A percentile compares a stretch with the other conserved stretches of the same genome.
Conservation (phyloP, 2,113 vertebrate species). For the Festucalex cinctus region DNA sequence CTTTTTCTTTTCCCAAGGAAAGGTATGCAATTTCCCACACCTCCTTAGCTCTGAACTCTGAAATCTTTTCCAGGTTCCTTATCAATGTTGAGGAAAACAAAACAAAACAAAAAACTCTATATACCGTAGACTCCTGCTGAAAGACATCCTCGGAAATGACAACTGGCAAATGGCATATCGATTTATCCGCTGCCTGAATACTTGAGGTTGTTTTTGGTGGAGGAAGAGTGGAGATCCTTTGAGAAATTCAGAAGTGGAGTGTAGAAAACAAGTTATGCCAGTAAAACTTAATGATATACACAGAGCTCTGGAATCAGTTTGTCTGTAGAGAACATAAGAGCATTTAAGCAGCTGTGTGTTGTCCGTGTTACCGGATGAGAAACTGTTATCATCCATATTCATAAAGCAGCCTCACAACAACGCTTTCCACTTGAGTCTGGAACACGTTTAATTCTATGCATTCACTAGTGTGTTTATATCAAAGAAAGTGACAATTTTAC, state of each 20-base stretch:
- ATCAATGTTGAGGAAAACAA: neutral
- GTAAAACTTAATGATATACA: constrained; percentile 48
- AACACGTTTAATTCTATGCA: neutral
- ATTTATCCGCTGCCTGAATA: neutral
- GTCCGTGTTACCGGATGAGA: constrained; percentile 32
- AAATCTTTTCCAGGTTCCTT: neutral
- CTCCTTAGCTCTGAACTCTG: neutral
- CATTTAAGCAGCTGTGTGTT: constrained; percentile 36
- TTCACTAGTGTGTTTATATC: neutral
- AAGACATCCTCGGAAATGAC: neutral
- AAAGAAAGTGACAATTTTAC: neutral
- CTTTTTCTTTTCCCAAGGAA: too few species aligned
- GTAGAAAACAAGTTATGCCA: constrained; percentile 36
- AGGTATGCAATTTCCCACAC: neutral
- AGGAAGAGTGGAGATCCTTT: constrained; percentile 19
- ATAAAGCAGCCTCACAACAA: constrained; percentile 11
- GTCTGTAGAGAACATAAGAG: constrained; percentile 36
- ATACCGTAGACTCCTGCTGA: neutral
- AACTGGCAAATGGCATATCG: neutral
- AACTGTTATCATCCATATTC: constrained; percentile 28
- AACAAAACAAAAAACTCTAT: too few species aligned
- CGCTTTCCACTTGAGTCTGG: constrained; percentile 21
- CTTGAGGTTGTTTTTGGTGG: constrained; percentile 1
- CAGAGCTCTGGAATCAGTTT: constrained; percentile 36
- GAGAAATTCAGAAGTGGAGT: constrained; percentile 33